Evolutionary conservation across 2,797 vertebrate species (phyloP).

Genomic region (Anguilla anguilla): DNA sequence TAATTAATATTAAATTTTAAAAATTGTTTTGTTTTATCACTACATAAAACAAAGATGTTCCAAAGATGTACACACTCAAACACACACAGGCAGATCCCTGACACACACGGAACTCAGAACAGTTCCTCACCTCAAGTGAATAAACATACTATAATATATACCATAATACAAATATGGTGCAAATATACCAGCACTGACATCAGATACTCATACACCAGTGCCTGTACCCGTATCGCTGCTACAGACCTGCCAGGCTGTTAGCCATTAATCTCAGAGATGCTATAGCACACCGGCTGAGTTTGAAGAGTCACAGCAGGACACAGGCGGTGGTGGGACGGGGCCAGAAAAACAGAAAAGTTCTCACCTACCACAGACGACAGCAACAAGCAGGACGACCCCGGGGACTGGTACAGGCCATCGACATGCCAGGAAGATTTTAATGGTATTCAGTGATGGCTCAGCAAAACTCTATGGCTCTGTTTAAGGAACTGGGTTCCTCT

Average conservation of each 20-base stretch:
- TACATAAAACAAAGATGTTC: background rate
- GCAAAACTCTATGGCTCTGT: conserved; percentile 51
- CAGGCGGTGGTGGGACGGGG: background rate
- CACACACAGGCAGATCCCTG: too few relatives aligned
- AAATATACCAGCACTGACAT: background rate
- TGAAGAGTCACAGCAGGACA: background rate
- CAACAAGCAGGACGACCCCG: conserved; percentile 23
- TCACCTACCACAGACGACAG: conserved; percentile 38
- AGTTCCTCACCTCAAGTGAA: background rate
- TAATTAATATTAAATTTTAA: background rate
- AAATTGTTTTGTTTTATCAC: background rate
- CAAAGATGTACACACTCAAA: background rate
- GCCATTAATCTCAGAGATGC: background rate
- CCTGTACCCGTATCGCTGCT: background rate
- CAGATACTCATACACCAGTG: background rate
- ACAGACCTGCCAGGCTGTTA: background rate
- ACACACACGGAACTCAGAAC: background rate
- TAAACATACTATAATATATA: background rate
- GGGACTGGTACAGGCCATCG: conserved; percentile 36
- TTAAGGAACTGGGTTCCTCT: conserved; percentile 46
- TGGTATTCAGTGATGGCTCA: conserved; percentile 53
- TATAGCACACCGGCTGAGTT: background rate
- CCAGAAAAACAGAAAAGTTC: conserved; percentile 29
- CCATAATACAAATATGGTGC: background rate
- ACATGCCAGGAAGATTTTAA: conserved; percentile 48